Percentiles rank a stretch among this genome's conserved stretches.
phyloP scores from a whole-genome alignment of 2,888 invertebrate genomes.

The Protonemura montana region DNA sequence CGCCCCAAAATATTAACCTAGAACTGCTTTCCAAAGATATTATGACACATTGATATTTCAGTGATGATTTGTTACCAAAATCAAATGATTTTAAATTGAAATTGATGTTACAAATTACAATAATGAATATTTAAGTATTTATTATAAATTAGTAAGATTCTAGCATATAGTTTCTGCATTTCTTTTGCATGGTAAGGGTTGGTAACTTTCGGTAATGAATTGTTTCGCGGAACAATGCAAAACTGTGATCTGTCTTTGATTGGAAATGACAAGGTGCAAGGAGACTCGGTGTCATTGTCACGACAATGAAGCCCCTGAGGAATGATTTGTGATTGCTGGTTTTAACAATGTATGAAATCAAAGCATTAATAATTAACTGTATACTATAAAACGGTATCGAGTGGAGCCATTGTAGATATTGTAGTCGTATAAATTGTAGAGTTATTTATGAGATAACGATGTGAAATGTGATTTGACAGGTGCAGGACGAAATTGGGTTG shows the following conservation, averaged over 20 bases:
- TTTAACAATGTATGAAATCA: not conserved
- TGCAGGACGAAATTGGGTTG: conserved; percentile 25
- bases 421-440: not conserved
- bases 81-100: not conserved
- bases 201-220: not conserved
- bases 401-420: conserved; percentile 7
- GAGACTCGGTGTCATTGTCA: not conserved
- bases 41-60: not conserved
- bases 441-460: conserved; percentile 14
- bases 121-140: conserved; percentile 1
- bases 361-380: conserved; percentile 7
- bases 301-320: not conserved
- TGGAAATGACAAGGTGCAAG: not conserved
- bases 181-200: not conserved
- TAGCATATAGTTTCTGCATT: not conserved
- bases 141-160: not conserved
- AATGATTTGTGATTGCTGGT: conserved; percentile 4
- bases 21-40: not conserved
- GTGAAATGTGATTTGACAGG: conserved; percentile 37
- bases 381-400: not conserved
- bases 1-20: not conserved
- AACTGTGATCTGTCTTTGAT: not conserved
- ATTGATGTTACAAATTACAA: not conserved
- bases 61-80: conserved; percentile 7
- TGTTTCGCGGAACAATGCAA: not conserved